These are phyloP conservation scores for Capromys pilorides DNA, from an alignment of 2,797 vertebrate genomes.

Conservation along the genomic window DNA sequence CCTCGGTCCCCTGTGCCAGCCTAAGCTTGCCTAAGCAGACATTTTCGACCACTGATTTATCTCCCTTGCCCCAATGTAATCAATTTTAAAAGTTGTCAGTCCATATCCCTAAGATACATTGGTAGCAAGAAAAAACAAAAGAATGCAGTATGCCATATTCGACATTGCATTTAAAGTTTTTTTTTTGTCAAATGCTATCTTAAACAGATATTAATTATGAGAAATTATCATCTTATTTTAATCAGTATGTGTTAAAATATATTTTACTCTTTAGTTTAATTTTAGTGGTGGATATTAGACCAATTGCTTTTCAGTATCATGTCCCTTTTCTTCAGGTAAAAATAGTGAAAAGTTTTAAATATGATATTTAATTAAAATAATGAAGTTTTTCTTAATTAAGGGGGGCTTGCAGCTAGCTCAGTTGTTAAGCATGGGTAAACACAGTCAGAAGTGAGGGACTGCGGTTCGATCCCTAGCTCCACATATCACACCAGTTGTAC, in stretches of 20 bases:
- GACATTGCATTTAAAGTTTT: background rate
- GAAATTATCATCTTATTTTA: constrained; percentile 34
- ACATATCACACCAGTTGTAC: too few relatives aligned
- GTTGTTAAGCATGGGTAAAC: too few relatives aligned
- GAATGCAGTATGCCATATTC: background rate
- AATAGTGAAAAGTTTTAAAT: constrained; percentile 23
- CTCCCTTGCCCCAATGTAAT: background rate
- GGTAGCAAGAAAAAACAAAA: constrained; percentile 6
- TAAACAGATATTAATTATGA: constrained; percentile 48
- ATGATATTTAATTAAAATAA: constrained; percentile 59
- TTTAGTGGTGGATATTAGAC: background rate
- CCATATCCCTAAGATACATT: background rate
- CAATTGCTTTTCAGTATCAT: constrained; percentile 17
- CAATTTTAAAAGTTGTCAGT: background rate
- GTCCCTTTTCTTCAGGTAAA: constrained; percentile 10
- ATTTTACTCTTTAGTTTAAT: constrained; percentile 42
- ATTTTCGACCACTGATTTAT: too few relatives aligned
- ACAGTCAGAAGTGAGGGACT: too few relatives aligned
- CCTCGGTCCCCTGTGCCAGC: too few relatives aligned
- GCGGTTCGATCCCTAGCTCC: too few relatives aligned
- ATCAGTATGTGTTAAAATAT: constrained; percentile 31
- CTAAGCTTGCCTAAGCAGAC: too few relatives aligned
- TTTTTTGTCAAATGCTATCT: constrained; percentile 5
- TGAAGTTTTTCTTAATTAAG: background rate
- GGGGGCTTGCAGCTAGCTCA: too few relatives aligned